phyloP scores from a whole-genome alignment of 2,797 vertebrate genomes.

The Hoplostethus atlanticus region DNA sequence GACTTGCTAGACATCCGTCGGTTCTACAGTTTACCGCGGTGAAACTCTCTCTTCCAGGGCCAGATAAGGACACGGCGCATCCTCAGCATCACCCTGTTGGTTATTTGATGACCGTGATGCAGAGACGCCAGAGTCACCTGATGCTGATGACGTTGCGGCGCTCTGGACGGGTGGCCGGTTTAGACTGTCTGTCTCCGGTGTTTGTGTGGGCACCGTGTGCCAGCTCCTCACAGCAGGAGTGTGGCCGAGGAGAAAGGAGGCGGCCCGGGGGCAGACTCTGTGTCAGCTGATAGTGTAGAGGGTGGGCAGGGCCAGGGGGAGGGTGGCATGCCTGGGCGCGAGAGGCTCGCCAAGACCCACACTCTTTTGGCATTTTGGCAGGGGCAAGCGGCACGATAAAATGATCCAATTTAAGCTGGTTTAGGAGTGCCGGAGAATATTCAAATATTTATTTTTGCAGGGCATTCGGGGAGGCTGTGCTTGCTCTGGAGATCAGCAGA shows the following conservation, averaged over 20 bases:
- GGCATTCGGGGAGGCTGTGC: conserved; percentile 73
- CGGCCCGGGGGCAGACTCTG: conserved; percentile 84
- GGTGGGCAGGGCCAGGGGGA: conserved; percentile 82
- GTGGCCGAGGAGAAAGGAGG: conserved; percentile 80
- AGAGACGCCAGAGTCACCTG: conserved; percentile 50
- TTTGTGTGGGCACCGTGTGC: conserved; percentile 67
- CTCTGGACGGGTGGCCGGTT: conserved; percentile 67
- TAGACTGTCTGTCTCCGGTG: conserved; percentile 43
- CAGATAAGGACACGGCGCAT: conserved; percentile 37
- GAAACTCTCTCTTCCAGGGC: not conserved
- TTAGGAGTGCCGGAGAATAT: conserved; percentile 86
- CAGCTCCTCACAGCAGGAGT: conserved; percentile 80
- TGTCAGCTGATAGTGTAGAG: conserved; percentile 88
- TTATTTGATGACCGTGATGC: conserved; percentile 16
- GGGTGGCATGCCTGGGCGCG: conserved; percentile 75
- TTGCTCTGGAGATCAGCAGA: conserved; percentile 76
- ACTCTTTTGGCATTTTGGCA: conserved; percentile 91
- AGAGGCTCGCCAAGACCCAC: conserved; percentile 85
- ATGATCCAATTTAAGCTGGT: conserved; percentile 90
- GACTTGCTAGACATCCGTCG: not conserved
- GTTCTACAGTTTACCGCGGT: no score
- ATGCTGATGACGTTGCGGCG: conserved; percentile 34
- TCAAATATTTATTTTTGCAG: conserved; percentile 88
- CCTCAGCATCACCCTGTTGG: conserved; percentile 2
- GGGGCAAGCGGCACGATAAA: conserved; percentile 82